A percentile compares a stretch with the other conserved stretches of the same genome.
Conservation (phyloP, 1,140 invertebrate genomes). For the Drosophila subpulchrella region DNA sequence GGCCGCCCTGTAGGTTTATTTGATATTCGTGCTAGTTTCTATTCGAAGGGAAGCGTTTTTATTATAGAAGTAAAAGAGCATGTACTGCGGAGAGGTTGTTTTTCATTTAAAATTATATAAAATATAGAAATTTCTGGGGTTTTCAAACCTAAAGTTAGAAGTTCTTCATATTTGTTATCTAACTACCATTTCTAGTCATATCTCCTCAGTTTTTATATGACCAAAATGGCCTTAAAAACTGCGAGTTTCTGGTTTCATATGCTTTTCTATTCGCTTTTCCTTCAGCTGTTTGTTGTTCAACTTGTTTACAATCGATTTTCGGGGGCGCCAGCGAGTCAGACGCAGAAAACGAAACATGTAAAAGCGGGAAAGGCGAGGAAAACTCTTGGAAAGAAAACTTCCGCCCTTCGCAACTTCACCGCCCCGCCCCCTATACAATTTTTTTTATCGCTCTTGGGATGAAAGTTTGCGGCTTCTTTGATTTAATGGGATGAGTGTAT, state of each 20-base stretch:
- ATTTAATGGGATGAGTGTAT: constrained; percentile 10
- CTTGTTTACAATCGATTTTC: constrained; percentile 83
- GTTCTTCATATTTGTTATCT: background rate
- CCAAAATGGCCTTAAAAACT: constrained; percentile 9
- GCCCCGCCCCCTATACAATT: constrained; percentile 39
- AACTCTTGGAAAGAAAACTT: constrained; percentile 36
- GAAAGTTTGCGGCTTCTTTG: constrained; percentile 66
- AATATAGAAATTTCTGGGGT: background rate
- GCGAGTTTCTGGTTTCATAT: constrained; percentile 17
- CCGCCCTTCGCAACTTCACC: constrained; percentile 7
- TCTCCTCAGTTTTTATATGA: background rate
- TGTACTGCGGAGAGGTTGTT: background rate
- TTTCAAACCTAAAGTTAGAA: background rate
- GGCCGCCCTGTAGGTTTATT: constrained; percentile 8
- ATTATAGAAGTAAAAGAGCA: constrained; percentile 3
- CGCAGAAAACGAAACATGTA: constrained; percentile 30
- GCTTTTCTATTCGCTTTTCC: constrained; percentile 29
- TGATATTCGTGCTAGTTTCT: constrained; percentile 24
- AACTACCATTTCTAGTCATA: constrained; percentile 11
- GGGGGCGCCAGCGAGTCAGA: constrained; percentile 75
- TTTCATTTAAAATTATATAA: background rate
- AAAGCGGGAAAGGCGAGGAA: constrained; percentile 10
- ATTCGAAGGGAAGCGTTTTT: constrained; percentile 16
- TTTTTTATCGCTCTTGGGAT: constrained; percentile 76
- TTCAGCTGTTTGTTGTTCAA: constrained; percentile 48